Evolutionary conservation across 2,888 invertebrate species (phyloP), one percentile per base, ranked within the genome.

Genomic region (Bugulina stolonifera): DNA sequence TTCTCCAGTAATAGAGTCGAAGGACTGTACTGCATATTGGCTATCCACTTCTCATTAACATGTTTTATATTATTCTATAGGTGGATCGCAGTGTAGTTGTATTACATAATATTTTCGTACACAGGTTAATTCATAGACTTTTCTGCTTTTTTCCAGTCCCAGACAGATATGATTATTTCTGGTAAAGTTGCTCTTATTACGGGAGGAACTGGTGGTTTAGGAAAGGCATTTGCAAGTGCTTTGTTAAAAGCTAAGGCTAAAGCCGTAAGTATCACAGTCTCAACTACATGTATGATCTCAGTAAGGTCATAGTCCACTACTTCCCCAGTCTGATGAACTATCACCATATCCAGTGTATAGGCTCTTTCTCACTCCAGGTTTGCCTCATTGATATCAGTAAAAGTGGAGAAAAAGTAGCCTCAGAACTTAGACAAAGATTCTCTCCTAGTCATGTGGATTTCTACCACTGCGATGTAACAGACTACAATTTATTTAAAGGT

Each of bases 161-260:
- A n/a, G n/a, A n/a, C n/a, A n/a, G n/a, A n/a, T n/a, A 57, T 57
- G 57, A 18, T 5, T 23, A 23, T 57, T 57, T 22, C 57, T n/a
- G 57, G 57, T n/a, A 57, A 57, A 57, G 23, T 57, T 14, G 57
- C 57, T n/a, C 23, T 57, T n/a, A 57, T 57, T n/a, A 57, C 57
- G 14, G 57, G 57, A n/a, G 57, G 57, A 57, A 23, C 23, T 57
- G 57, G 57, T n/a, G 57, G 57, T 10, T n/a, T 57, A 57, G 57
- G 57, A 57, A 57, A 57, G 23, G 57, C 57, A n/a, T 57, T 57
- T 57, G 57, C 57, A n/a, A 57, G 5, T n/a, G 57, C 57, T n/a
- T 23, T 57, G 23, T 57, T 57, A n/a, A 10, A 57, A 5, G 57
- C 57, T n/a, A 5, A 23, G 23, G 57, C 57, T 5, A 25, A 18